Conservation (phyloP, 2,113 vertebrate species). For the Indicator indicator region DNA sequence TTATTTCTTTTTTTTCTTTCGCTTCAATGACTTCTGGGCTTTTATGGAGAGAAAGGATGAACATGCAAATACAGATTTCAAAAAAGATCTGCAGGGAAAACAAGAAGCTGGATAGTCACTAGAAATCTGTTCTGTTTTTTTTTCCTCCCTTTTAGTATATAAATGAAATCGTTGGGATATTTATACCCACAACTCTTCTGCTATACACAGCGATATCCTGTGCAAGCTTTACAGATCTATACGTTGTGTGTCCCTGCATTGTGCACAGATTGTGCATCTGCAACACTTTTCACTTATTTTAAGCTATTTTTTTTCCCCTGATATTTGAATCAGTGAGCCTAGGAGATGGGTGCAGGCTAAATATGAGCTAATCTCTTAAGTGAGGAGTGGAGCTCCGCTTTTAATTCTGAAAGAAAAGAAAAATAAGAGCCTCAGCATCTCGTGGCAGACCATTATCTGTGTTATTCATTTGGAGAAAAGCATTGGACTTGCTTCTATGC, state of each 20-base stretch:
- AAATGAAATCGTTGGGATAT: neutral
- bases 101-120: neutral
- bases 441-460: slow-evolving; percentile 22
- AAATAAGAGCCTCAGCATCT: slow-evolving; percentile 38
- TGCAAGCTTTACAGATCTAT: neutral
- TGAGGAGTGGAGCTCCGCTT: neutral
- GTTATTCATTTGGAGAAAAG: slow-evolving; percentile 38
- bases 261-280: neutral
- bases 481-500: neutral
- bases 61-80: slow-evolving; percentile 31
- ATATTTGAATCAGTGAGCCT: slow-evolving; percentile 29
- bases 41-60: neutral
- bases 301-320: neutral
- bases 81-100: slow-evolving; percentile 15
- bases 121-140: neutral
- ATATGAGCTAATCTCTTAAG: slow-evolving; percentile 32
- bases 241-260: neutral
- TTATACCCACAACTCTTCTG: neutral
- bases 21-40: slow-evolving; percentile 33
- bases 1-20: slow-evolving; percentile 29
- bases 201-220: neutral
- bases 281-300: slow-evolving; percentile 23
- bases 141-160: neutral
- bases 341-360: neutral
- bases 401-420: slow-evolving; percentile 53